Percentiles rank a stretch among this genome's conserved stretches.
phyloP scores from a whole-genome alignment of 2,888 invertebrate genomes.

The Zygothrica quintamaculata region DNA sequence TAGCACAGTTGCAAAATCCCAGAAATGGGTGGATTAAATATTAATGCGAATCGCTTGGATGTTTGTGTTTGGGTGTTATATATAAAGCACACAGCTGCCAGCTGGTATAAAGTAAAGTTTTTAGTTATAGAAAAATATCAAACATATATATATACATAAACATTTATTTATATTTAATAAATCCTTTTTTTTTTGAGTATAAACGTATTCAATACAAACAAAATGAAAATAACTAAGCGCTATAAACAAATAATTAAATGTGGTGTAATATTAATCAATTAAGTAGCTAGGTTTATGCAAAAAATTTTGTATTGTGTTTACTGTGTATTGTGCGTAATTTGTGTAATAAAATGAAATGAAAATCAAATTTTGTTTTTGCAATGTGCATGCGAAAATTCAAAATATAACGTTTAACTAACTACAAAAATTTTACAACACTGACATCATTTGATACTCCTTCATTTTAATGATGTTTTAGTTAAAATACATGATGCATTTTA shows the following conservation, averaged over 20 bases:
- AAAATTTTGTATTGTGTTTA: constrained; percentile 41
- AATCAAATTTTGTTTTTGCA: neutral
- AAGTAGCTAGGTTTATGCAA: constrained; percentile 57
- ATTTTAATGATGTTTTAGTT: too few relatives aligned
- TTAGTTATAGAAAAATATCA: constrained; percentile 37
- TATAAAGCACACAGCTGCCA: constrained; percentile 29
- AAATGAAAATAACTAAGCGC: neutral
- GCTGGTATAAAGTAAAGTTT: constrained; percentile 16
- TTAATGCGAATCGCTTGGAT: constrained; percentile 35
- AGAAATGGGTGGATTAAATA: constrained; percentile 51
- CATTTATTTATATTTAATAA: too few relatives aligned
- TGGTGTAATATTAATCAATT: constrained; percentile 57
- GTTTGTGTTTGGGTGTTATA: constrained; percentile 1
- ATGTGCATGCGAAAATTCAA: too few relatives aligned
- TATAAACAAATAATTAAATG: constrained; percentile 38
- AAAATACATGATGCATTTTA: too few relatives aligned
- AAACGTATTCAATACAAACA: constrained; percentile 28
- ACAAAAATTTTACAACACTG: too few relatives aligned
- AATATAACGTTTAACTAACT: too few relatives aligned
- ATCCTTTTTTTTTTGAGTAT: neutral
- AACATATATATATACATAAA: too few relatives aligned
- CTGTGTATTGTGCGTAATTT: constrained; percentile 48
- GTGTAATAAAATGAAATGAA: constrained; percentile 46
- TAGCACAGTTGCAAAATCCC: constrained; percentile 26
- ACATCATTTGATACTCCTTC: too few relatives aligned